Evolutionary conservation across 2,888 invertebrate genomes (phyloP).

Genomic region (Girardia tigrina): DNA sequence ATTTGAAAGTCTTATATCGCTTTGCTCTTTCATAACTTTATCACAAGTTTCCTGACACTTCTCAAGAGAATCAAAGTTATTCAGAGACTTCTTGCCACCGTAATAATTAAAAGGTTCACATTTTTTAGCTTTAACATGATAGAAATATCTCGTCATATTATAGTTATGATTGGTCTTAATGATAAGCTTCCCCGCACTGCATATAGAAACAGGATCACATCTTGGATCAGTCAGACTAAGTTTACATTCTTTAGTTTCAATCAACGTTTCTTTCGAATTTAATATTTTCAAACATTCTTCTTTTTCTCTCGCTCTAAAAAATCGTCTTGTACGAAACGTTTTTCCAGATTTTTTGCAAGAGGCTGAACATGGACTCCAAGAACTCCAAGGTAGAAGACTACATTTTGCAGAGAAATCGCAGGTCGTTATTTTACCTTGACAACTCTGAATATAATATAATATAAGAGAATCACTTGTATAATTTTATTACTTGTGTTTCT

Average conservation of each 20-base stretch:
- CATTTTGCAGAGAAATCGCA: slow-evolving; percentile 21
- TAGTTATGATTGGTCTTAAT: not conserved
- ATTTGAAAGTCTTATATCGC: not conserved
- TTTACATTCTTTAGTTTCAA: not conserved
- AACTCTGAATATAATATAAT: not conserved
- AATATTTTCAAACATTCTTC: not conserved
- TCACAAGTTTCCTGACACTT: not conserved
- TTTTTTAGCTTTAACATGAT: slow-evolving; percentile 58
- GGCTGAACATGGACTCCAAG: slow-evolving; percentile 33
- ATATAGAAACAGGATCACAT: slow-evolving; percentile 10
- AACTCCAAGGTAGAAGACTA: slow-evolving; percentile 29
- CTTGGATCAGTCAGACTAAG: not conserved
- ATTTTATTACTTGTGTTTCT: not conserved
- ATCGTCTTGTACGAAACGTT: not conserved
- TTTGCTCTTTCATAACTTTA: not conserved
- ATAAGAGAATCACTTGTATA: not conserved
- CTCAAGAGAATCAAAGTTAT: slow-evolving; percentile 61
- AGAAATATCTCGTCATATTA: slow-evolving; percentile 59
- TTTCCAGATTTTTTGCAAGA: slow-evolving; percentile 27
- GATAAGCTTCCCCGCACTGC: not conserved
- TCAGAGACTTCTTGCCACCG: slow-evolving; percentile 70
- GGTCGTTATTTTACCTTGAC: not conserved
- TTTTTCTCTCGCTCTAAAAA: slow-evolving; percentile 9
- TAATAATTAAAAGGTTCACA: slow-evolving; percentile 73
- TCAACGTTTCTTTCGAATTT: not conserved